A percentile compares a stretch with the other conserved stretches of the same genome.
These are phyloP conservation scores for Drosophila virilis DNA, from an alignment of 1,140 invertebrate species.

Conservation along the genomic window DNA sequence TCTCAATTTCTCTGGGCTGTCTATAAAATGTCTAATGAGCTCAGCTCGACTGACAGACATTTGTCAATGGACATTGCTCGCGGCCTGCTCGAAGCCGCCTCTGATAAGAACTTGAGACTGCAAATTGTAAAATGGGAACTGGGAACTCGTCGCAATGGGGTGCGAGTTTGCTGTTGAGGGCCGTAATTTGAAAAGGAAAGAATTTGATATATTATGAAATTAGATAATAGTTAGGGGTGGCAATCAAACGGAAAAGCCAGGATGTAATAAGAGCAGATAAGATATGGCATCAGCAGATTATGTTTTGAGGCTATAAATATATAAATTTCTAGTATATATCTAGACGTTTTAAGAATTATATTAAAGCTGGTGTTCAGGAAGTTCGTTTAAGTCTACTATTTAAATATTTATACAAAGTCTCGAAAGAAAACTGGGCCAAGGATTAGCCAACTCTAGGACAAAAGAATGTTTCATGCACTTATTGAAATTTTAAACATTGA, in stretches of 20 bases:
- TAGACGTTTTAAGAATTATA: too few relatives aligned
- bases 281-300: not conserved
- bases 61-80: constrained; percentile 60
- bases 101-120: constrained; percentile 46
- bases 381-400: too few relatives aligned
- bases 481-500: too few relatives aligned
- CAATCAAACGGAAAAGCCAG: not conserved
- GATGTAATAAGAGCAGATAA: not conserved
- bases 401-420: too few relatives aligned
- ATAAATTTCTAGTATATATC: too few relatives aligned
- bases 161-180: not conserved
- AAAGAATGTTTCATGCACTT: too few relatives aligned
- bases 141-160: not conserved
- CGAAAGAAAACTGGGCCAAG: too few relatives aligned
- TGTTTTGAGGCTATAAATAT: not conserved
- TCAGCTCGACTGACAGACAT: constrained; percentile 69
- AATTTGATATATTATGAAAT: constrained; percentile 27
- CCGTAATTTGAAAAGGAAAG: constrained; percentile 25
- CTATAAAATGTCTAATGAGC: constrained; percentile 71
- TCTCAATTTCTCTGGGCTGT: constrained; percentile 2
- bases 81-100: constrained; percentile 42
- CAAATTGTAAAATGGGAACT: constrained; percentile 13
- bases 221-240: constrained; percentile 10
- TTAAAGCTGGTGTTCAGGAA: too few relatives aligned
- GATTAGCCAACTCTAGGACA: too few relatives aligned